These are phyloP conservation scores for Cynoglossus semilaevis DNA, from an alignment of 2,113 vertebrate genomes.

Conservation along the genomic window DNA sequence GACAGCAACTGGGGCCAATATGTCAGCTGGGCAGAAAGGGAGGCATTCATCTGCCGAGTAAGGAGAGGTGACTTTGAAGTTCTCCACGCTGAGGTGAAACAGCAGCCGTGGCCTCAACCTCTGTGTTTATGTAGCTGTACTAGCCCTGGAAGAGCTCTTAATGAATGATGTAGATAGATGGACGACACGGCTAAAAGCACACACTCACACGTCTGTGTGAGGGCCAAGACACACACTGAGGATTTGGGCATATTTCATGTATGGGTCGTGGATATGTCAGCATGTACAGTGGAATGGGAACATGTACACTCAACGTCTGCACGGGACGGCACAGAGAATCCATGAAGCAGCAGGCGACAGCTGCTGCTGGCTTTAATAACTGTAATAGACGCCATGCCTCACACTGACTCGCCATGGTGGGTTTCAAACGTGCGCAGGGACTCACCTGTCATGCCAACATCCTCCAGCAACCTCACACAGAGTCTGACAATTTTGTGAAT, in stretches of 20 bases:
- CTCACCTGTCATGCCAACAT: conserved; percentile 55
- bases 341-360: conserved; percentile 6
- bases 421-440: conserved; percentile 6
- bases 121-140: conserved; percentile 71
- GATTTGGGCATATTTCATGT: conserved; percentile 33
- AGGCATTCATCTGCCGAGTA: conserved; percentile 66
- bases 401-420: neutral
- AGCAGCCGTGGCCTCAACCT: conserved; percentile 71
- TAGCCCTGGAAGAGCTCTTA: conserved; percentile 67
- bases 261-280: conserved; percentile 31
- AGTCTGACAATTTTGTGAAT: too few species aligned
- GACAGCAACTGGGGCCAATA: conserved; percentile 62
- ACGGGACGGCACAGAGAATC: conserved; percentile 10
- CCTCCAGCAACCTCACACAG: conserved; percentile 34
- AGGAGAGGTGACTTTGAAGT: conserved; percentile 75
- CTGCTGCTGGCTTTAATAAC: neutral
- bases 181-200: conserved; percentile 51
- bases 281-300: conserved; percentile 4
- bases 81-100: conserved; percentile 72
- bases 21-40: conserved; percentile 67
- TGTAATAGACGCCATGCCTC: neutral
- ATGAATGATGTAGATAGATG: conserved; percentile 74
- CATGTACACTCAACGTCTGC: conserved; percentile 2
- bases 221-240: conserved; percentile 45
- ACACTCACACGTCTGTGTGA: conserved; percentile 48